A percentile compares a stretch with the other conserved stretches of the same genome.
Evolutionary conservation across 2,888 invertebrate genomes (phyloP).

Genomic region (Orgyia antiqua): DNA sequence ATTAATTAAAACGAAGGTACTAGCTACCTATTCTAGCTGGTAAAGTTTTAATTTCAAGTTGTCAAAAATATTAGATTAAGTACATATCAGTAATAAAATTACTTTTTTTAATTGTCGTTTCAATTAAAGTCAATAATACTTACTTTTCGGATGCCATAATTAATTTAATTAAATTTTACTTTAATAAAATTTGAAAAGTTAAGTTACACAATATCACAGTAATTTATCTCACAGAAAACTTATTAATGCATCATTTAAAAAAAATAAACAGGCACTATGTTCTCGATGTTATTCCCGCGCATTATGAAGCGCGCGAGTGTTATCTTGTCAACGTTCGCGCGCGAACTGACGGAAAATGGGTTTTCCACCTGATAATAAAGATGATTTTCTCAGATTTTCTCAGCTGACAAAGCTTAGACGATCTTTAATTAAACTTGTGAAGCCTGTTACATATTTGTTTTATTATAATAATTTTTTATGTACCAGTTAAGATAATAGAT

Average conservation of each 20-base stretch:
- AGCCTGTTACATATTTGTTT: no score
- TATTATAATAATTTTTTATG: no score
- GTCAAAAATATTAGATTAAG: no score
- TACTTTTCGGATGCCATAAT: slow-evolving; percentile 58
- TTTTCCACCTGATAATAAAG: slow-evolving; percentile 18
- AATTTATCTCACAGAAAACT: slow-evolving; percentile 14
- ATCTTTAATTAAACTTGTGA: slow-evolving; percentile 14
- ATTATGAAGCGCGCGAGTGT: slow-evolving; percentile 13
- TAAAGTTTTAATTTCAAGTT: no score
- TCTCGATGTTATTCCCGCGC: slow-evolving; percentile 17
- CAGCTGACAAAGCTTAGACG: slow-evolving; percentile 15
- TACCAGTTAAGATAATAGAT: no score
- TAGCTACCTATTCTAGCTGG: no score
- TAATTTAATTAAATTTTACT: slow-evolving; percentile 21
- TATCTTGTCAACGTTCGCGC: slow-evolving; percentile 11
- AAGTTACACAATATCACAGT: slow-evolving; percentile 51
- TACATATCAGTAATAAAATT: no score
- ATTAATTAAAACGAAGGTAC: no score
- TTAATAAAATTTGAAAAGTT: slow-evolving; percentile 21
- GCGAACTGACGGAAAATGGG: slow-evolving; percentile 20
- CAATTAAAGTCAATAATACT: no score
- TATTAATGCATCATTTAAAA: slow-evolving; percentile 25
- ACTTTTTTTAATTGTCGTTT: no score
- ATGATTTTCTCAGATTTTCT: slow-evolving; percentile 17
- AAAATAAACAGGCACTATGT: slow-evolving; percentile 14